Evolutionary conservation across 1,140 invertebrate genomes (phyloP), one percentile per base, ranked within the genome.

Genomic region (Drosophila pseudoananassae): DNA sequence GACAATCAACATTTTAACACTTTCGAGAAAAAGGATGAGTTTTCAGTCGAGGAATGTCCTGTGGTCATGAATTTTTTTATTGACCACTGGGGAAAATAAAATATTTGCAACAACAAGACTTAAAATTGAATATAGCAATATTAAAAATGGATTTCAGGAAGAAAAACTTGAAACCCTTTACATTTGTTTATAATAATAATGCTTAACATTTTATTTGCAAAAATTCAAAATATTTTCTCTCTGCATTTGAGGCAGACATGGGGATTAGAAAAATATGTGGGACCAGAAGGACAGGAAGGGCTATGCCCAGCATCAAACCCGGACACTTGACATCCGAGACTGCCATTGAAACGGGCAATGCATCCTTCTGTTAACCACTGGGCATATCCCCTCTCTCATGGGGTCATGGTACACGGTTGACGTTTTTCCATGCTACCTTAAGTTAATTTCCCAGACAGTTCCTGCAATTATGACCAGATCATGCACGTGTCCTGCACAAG

Each of bases 1-100:
- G 82, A 88, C 83, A 87, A 88, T 87, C 82, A 88, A 87, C 83
- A 87, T 85, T 87, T 88, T 87, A 87, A 87, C 82, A 87, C 82
- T 88, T 87, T 78, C 55, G 57, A 82, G 56, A 70, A 60, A 57
- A 75, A 61, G 70, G 61, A 60, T 71, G 20, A 20, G 4, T 23
- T 8, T 50, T 20, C 56, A 49, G 51, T 54, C 75, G 82, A 81
- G 69, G 78, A 82, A 85, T 87, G 82, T 87, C 58, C 87, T 85
- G 82, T 65, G 82, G 82, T 87, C 82, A 85, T 85, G 82, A 82
- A 85, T 87, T 82, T 85, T 87, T 78, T 82, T 85, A 9, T 36
- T 6, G 6, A 50, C 1, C 63, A 66, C 58, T 50, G 33, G 3
- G 12, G 5, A n/a, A 49, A 46, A 50, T 46, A 45, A 7, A 14